Evolutionary conservation across 2,888 invertebrate genomes (phyloP).

Genomic region (Idaea biselata): DNA sequence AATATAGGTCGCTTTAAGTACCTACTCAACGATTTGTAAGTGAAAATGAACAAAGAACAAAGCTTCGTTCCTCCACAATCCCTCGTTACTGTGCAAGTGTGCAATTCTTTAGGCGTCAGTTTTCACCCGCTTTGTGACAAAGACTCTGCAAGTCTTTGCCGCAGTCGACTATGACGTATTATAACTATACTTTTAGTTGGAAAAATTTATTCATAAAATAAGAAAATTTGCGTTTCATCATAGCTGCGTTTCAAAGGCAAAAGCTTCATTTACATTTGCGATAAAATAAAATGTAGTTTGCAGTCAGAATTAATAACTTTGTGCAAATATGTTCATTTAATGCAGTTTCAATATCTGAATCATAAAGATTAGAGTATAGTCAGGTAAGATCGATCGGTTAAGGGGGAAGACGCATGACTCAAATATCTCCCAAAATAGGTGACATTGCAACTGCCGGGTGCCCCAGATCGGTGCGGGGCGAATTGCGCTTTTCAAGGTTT

Average conservation of each 20-base stretch:
- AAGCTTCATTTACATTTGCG: not conserved
- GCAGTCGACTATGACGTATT: slow-evolving; percentile 6
- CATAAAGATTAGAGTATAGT: no score
- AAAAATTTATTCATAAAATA: not conserved
- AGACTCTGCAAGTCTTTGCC: slow-evolving; percentile 19
- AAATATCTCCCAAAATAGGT: no score
- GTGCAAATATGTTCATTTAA: no score
- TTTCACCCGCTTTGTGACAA: slow-evolving; percentile 43
- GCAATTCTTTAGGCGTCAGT: slow-evolving; percentile 44
- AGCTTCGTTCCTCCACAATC: slow-evolving; percentile 22
- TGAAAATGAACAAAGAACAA: slow-evolving; percentile 32
- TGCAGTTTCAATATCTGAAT: no score
- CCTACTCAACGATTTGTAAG: not conserved
- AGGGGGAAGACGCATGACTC: no score
- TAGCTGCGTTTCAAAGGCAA: slow-evolving; percentile 5
- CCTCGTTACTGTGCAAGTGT: slow-evolving; percentile 11
- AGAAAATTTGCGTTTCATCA: not conserved
- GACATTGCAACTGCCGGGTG: no score
- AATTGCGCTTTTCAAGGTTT: no score
- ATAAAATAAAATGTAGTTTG: no score
- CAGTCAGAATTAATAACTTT: not conserved
- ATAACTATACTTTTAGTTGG: slow-evolving; percentile 10
- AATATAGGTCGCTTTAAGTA: not conserved
- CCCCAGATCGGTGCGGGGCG: no score
- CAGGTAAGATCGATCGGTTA: no score